Conservation (phyloP, 2,888 invertebrate species). For the Galeopsomyia nigrocyanea region DNA sequence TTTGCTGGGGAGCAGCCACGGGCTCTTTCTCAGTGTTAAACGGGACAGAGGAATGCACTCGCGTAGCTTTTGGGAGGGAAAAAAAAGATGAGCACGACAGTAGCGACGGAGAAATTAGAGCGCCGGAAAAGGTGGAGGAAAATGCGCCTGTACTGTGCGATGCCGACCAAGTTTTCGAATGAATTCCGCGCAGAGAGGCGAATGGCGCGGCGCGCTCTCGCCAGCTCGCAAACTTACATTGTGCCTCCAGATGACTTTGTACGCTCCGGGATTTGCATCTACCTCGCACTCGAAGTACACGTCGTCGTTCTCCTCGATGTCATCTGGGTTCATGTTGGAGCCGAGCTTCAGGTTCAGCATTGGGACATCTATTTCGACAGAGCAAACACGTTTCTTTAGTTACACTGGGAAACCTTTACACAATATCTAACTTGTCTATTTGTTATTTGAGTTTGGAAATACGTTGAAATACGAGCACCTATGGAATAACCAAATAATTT, state of each 20-base stretch:
- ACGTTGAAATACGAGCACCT: not conserved
- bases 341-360: slow-evolving; percentile 79
- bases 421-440: not conserved
- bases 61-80: not conserved
- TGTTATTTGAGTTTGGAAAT: slow-evolving; percentile 6
- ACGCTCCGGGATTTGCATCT: slow-evolving; percentile 82
- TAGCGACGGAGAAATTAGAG: slow-evolving; percentile 27
- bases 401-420: too few species aligned
- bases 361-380: slow-evolving; percentile 76
- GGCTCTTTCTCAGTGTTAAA: too few species aligned
- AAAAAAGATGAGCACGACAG: not conserved
- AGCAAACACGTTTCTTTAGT: not conserved
- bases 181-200: slow-evolving; percentile 19
- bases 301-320: slow-evolving; percentile 86
- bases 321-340: slow-evolving; percentile 81
- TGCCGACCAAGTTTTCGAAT: slow-evolving; percentile 14
- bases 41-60: too few species aligned
- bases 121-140: slow-evolving; percentile 1
- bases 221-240: slow-evolving; percentile 77
- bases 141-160: not conserved
- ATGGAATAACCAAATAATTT: not conserved
- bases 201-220: not conserved
- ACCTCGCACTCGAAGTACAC: slow-evolving; percentile 87
- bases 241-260: slow-evolving; percentile 86
- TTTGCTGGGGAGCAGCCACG: too few species aligned